Evolutionary conservation across 2,888 invertebrate genomes (phyloP).

Genomic region (Hyalella azteca): DNA sequence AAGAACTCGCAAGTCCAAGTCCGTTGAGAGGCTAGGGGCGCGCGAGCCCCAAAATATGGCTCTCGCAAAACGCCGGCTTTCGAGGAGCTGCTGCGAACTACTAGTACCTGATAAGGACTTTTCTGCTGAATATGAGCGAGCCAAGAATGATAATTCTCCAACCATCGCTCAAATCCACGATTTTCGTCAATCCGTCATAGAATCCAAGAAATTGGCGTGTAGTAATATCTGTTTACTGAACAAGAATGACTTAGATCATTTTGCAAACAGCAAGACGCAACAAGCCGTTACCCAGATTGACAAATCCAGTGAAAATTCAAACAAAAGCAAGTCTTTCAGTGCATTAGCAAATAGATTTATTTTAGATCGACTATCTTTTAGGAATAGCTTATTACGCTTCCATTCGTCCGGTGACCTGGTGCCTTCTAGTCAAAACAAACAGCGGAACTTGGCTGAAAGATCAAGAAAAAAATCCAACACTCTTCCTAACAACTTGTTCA

Average conservation of each 20-base stretch:
- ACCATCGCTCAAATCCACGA: neutral
- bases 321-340: constrained; percentile 7
- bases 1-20: neutral
- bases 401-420: constrained; percentile 5
- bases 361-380: neutral
- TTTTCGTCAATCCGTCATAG: neutral
- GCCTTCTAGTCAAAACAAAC: neutral
- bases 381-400: neutral
- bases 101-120: neutral
- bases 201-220: neutral
- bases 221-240: no score
- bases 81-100: neutral
- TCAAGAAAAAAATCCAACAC: constrained; percentile 14
- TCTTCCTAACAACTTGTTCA: constrained; percentile 9
- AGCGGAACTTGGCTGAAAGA: neutral
- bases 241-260: neutral
- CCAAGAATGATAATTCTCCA: no score
- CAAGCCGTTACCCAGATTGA: neutral
- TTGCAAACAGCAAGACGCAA: neutral
- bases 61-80: neutral
- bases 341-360: neutral
- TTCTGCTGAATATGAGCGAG: no score
- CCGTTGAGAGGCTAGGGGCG: neutral
- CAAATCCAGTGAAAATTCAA: neutral
- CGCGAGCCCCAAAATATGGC: neutral